Evolutionary conservation across 1,140 invertebrate species (phyloP).

Genomic region (Holcopasites calliopsidis): DNA sequence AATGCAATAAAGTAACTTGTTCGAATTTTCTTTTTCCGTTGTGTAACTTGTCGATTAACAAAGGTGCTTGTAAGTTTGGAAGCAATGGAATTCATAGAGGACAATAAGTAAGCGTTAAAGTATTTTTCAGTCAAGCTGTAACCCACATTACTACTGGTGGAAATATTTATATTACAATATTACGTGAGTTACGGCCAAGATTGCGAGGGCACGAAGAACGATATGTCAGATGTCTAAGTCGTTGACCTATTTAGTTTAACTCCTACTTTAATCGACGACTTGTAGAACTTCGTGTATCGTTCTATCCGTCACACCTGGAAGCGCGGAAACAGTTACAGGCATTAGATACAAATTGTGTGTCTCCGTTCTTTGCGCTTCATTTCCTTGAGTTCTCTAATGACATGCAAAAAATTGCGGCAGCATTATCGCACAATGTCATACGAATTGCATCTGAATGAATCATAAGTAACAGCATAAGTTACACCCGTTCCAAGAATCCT

Average conservation of each 20-base stretch:
- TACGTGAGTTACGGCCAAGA: conserved; percentile 37
- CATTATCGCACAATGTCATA: background rate
- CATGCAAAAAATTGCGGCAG: background rate
- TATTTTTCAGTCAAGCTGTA: conserved; percentile 4
- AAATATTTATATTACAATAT: too few relatives aligned
- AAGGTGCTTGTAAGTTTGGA: background rate
- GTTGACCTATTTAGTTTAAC: conserved; percentile 55
- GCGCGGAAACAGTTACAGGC: too few relatives aligned
- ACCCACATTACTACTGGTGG: conserved; percentile 43
- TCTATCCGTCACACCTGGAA: conserved; percentile 10
- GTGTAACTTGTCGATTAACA: background rate
- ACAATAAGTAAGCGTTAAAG: conserved; percentile 18
- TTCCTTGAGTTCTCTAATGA: background rate
- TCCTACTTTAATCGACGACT: conserved; percentile 49
- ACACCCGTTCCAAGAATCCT: background rate
- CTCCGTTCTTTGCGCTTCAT: too few relatives aligned
- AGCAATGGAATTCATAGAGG: background rate
- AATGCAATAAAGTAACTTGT: conserved; percentile 33
- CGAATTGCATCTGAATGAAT: conserved; percentile 22
- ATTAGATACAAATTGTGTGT: too few relatives aligned
- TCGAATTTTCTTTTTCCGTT: background rate
- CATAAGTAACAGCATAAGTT: background rate
- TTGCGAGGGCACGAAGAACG: conserved; percentile 41
- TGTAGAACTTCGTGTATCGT: conserved; percentile 24
- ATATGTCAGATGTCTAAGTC: conserved; percentile 32